Percentiles rank a stretch among this genome's conserved stretches.
phyloP scores from a whole-genome alignment of 2,113 vertebrate species.

The Oenanthe melanoleuca region DNA sequence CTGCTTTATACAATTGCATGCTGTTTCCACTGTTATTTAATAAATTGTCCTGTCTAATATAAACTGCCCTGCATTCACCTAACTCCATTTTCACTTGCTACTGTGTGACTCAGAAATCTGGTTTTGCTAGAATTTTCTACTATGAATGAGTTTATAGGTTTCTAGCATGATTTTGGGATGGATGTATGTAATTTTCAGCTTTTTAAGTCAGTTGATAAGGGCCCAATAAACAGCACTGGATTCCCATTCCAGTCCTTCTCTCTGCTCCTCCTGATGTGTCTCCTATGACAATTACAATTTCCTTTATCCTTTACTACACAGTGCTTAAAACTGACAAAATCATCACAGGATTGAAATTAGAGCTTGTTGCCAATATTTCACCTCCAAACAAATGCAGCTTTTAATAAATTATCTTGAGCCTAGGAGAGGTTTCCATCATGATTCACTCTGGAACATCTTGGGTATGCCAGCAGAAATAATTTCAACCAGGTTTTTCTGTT shows the following conservation, averaged over 20 bases:
- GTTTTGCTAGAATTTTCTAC: neutral
- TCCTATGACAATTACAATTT: neutral
- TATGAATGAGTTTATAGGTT: neutral
- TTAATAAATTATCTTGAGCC: constrained; percentile 21
- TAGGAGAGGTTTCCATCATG: constrained; percentile 16
- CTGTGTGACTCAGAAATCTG: neutral
- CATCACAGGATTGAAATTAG: constrained; percentile 11
- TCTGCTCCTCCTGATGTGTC: neutral
- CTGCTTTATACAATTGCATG: neutral
- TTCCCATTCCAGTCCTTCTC: neutral
- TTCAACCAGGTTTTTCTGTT: constrained; percentile 16
- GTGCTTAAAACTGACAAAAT: neutral
- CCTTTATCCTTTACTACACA: neutral
- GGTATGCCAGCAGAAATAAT: constrained; percentile 46
- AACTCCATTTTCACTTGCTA: neutral
- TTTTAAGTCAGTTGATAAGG: neutral
- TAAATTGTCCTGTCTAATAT: neutral
- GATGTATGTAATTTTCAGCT: neutral
- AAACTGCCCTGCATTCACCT: neutral
- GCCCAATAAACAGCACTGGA: neutral
- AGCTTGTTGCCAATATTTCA: neutral
- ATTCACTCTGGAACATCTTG: constrained; percentile 57
- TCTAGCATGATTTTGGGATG: neutral
- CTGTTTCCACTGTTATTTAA: neutral
- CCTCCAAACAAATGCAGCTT: constrained; percentile 15